A percentile compares a stretch with the other conserved stretches of the same genome.
These are phyloP conservation scores for Hiodon tergisus DNA, from an alignment of 2,113 vertebrate species.

Conservation along the genomic window DNA sequence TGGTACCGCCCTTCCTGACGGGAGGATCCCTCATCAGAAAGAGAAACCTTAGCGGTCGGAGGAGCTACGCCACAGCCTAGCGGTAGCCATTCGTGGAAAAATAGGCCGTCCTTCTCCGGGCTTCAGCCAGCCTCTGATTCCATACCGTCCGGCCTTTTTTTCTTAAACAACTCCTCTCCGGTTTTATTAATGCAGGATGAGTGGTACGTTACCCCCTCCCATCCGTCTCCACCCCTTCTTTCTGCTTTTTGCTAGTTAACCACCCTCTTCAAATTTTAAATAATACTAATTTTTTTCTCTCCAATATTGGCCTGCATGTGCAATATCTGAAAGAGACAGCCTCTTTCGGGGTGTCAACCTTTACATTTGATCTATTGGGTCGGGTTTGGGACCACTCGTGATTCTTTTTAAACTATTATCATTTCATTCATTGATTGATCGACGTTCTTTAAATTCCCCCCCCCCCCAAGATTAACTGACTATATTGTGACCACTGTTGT, in stretches of 20 bases:
- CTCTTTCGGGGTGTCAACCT: conserved; percentile 65
- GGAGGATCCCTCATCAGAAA: conserved; percentile 75
- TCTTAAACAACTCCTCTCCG: conserved; percentile 79
- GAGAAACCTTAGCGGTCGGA: conserved; percentile 69
- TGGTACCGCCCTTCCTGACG: conserved; percentile 75
- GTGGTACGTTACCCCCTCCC: conserved; percentile 91
- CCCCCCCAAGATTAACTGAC: too few species aligned
- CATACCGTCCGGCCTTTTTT: conserved; percentile 81
- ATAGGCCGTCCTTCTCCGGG: conserved; percentile 89
- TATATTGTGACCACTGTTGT: background rate
- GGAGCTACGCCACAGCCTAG: conserved; percentile 87
- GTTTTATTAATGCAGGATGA: conserved; percentile 96
- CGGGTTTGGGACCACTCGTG: conserved; percentile 75
- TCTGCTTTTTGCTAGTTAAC: conserved; percentile 51
- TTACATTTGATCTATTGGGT: conserved; percentile 69
- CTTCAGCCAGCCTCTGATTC: conserved; percentile 66
- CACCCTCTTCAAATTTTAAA: background rate
- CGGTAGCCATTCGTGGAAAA: conserved; percentile 81
- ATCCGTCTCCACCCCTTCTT: conserved; percentile 68
- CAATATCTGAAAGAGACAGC: conserved; percentile 61
- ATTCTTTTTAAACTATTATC: conserved; percentile 26
- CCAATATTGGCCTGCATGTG: conserved; percentile 43
- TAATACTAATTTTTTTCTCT: background rate
- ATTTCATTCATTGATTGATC: conserved; percentile 6
- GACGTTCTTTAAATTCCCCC: background rate